These are phyloP conservation scores for Lingula anatina DNA, from an alignment of 2,888 invertebrate genomes.

Conservation along the genomic window DNA sequence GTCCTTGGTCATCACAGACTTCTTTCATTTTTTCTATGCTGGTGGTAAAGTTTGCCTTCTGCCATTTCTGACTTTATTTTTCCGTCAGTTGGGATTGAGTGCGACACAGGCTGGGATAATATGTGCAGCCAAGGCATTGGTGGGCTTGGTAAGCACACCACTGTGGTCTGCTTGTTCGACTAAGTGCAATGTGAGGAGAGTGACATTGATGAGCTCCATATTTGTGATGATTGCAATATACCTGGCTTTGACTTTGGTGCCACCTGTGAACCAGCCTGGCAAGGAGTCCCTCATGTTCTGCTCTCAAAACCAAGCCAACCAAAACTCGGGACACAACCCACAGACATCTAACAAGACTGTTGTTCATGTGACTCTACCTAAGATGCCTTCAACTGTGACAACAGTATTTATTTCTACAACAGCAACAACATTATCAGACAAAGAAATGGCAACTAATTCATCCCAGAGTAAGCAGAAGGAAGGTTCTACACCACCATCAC, in stretches of 20 bases:
- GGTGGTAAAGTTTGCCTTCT: conserved; percentile 38
- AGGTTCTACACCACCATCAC: background rate
- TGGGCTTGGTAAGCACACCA: conserved; percentile 35
- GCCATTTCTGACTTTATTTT: conserved; percentile 41
- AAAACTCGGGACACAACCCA: too few species aligned
- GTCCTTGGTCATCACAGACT: conserved; percentile 32
- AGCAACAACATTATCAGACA: too few species aligned
- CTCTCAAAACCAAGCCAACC: too few species aligned
- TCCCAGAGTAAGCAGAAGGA: too few species aligned
- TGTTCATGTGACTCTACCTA: too few species aligned
- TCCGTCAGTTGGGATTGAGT: conserved; percentile 34
- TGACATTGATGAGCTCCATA: conserved; percentile 34
- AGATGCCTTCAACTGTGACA: background rate
- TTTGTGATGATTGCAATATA: conserved; percentile 35
- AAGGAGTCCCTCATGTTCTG: background rate
- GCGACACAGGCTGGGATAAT: conserved; percentile 37
- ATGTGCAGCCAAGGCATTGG: conserved; percentile 33
- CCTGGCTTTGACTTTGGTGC: conserved; percentile 25
- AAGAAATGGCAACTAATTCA: too few species aligned
- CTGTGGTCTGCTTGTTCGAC: conserved; percentile 40
- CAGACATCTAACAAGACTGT: too few species aligned
- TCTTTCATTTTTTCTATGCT: conserved; percentile 33
- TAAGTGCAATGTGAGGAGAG: conserved; percentile 28
- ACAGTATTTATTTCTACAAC: background rate
- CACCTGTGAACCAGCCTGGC: background rate